Evolutionary conservation across 2,888 invertebrate genomes (phyloP).

Genomic region (Watsonalla binaria): DNA sequence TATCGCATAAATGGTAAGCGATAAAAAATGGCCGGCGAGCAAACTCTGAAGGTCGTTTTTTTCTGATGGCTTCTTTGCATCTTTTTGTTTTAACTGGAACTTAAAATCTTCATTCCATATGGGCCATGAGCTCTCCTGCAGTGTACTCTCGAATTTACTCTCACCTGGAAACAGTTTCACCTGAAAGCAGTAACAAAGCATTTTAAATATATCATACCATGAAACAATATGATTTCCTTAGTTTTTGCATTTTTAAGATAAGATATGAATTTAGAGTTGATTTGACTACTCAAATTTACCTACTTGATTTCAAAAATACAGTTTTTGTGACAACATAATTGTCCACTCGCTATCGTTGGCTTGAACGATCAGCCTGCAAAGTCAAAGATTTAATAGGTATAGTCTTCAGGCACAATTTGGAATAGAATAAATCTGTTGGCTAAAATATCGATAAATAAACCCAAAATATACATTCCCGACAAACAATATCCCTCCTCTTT

Average conservation of each 20-base stretch:
- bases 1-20: slow-evolving; percentile 83
- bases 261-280: too few relatives aligned
- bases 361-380: too few relatives aligned
- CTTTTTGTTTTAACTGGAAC: slow-evolving; percentile 81
- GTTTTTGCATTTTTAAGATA: neutral
- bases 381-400: too few relatives aligned
- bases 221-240: neutral
- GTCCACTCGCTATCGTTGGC: too few relatives aligned
- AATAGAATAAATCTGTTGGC: too few relatives aligned
- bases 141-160: slow-evolving; percentile 85
- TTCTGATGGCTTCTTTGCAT: slow-evolving; percentile 63
- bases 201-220: neutral
- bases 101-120: slow-evolving; percentile 88
- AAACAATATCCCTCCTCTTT: neutral
- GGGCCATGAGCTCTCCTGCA: slow-evolving; percentile 88
- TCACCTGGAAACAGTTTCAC: slow-evolving; percentile 88
- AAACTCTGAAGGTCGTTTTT: slow-evolving; percentile 76
- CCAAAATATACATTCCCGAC: too few relatives aligned
- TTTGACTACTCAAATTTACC: too few relatives aligned
- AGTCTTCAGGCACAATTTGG: too few relatives aligned
- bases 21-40: slow-evolving; percentile 82
- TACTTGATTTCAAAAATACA: too few relatives aligned
- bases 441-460: too few relatives aligned
- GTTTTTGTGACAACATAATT: too few relatives aligned
- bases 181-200: slow-evolving; percentile 61